Evolutionary conservation across 1,140 invertebrate genomes (phyloP).

Genomic region (Sinella curviseta): DNA sequence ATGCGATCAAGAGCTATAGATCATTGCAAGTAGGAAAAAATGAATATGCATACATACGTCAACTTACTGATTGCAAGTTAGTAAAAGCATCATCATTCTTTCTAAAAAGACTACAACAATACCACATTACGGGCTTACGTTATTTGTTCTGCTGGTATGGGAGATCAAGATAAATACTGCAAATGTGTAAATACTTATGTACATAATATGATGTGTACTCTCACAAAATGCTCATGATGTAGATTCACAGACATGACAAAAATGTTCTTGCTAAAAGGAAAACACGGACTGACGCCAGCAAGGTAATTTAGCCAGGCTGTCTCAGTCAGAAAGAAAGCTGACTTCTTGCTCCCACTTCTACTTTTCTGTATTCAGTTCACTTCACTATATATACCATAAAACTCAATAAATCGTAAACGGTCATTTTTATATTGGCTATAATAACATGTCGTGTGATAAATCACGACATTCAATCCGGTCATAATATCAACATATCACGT

Average conservation of each 20-base stretch:
- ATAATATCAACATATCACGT: background rate
- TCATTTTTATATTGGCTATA: background rate
- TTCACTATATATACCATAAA: background rate
- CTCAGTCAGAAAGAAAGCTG: background rate
- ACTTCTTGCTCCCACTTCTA: background rate
- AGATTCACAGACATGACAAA: background rate
- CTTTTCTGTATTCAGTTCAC: background rate
- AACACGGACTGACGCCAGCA: constrained; percentile 7
- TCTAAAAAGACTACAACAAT: no score
- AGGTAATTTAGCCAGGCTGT: constrained; percentile 16
- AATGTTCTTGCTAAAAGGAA: constrained; percentile 1
- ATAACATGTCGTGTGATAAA: background rate
- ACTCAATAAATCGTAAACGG: background rate
- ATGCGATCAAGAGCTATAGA: no score
- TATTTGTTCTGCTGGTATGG: no score
- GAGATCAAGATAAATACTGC: background rate
- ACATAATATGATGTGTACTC: background rate
- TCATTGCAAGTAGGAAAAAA: no score
- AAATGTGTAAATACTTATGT: no score
- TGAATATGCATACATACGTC: no score
- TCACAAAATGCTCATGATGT: background rate
- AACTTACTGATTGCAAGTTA: no score
- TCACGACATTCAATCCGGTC: background rate
- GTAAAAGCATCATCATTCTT: no score
- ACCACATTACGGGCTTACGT: no score